Conservation (phyloP, 2,888 invertebrate species). For the Adineta ricciae region DNA sequence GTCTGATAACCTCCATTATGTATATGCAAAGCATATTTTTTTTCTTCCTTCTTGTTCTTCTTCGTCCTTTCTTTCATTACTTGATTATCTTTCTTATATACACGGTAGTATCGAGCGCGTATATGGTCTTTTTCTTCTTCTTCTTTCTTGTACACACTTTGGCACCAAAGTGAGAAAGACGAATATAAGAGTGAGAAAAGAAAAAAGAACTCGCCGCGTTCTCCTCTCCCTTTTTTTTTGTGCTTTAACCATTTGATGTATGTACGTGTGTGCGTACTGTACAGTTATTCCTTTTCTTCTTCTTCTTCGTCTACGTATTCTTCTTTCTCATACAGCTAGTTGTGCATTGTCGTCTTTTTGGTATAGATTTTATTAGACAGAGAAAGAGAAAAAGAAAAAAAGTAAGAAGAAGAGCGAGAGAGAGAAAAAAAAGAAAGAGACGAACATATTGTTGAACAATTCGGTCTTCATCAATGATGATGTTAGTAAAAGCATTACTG, state of each 20-base stretch:
- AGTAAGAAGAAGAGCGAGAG: no score
- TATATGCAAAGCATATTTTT: neutral
- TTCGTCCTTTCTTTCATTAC: no score
- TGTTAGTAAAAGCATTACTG: no score
- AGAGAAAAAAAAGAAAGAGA: no score
- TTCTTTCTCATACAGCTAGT: neutral
- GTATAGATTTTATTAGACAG: neutral
- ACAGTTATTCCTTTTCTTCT: neutral
- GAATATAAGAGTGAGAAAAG: neutral
- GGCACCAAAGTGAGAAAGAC: neutral
- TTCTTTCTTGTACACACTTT: neutral
- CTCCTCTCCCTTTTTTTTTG: no score
- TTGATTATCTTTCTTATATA: neutral
- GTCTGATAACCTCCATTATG: neutral
- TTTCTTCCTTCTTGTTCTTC: neutral
- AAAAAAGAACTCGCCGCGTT: neutral
- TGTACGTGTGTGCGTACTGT: neutral
- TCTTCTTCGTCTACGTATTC: neutral
- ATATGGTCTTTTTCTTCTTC: neutral
- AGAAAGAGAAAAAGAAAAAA: neutral
- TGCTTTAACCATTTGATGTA: neutral
- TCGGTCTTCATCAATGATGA: no score
- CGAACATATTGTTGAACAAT: no score
- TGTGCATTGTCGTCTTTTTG: neutral
- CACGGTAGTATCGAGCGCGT: neutral